phyloP scores from a whole-genome alignment of 2,888 invertebrate genomes.

The Drosophila engyochracea region DNA sequence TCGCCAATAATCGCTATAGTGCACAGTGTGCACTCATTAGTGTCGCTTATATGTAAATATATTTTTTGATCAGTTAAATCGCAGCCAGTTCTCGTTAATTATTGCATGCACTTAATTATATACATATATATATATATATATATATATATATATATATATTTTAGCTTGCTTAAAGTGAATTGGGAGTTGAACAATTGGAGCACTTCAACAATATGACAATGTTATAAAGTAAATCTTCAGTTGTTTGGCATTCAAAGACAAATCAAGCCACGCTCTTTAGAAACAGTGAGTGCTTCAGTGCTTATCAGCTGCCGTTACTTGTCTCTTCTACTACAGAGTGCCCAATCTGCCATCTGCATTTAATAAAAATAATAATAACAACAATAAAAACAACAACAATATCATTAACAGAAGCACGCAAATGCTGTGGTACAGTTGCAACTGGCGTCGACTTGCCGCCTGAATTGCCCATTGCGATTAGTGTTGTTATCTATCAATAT shows the following conservation, averaged over 20 bases:
- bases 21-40: conserved; percentile 18
- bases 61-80: conserved; percentile 57
- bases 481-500: conserved; percentile 43
- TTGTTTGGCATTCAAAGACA: not conserved
- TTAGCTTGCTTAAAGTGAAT: not conserved
- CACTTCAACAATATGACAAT: not conserved
- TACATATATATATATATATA: not conserved
- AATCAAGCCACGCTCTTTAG: not conserved
- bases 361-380: conserved; percentile 1
- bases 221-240: not conserved
- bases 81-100: conserved; percentile 61
- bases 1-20: conserved; percentile 26
- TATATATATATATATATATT: not conserved
- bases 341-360: not conserved
- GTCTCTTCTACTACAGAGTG: not conserved
- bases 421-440: conserved; percentile 41
- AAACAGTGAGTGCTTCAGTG: not conserved
- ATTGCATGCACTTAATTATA: conserved; percentile 34
- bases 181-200: not conserved
- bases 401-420: conserved; percentile 35
- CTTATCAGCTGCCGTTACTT: conserved; percentile 3
- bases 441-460: conserved; percentile 18
- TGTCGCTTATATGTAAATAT: conserved; percentile 46
- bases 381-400: conserved; percentile 17
- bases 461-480: conserved; percentile 15